Evolutionary conservation across 2,888 invertebrate species (phyloP).

Genomic region (Tanypteryx hageni): DNA sequence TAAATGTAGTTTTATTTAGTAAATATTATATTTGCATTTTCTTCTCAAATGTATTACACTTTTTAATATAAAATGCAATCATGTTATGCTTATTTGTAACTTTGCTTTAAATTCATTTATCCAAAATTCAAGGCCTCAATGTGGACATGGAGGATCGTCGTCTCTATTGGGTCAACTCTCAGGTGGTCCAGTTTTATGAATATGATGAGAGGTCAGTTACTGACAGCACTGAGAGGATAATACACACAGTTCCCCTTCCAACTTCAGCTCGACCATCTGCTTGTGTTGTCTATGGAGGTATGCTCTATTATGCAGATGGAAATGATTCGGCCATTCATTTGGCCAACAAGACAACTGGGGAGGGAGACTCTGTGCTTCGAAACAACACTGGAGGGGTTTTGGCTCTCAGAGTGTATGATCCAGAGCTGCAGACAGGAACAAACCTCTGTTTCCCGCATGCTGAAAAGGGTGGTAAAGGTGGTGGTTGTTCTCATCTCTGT

Average conservation of each 20-base stretch:
- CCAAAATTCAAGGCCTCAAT: constrained; percentile 77
- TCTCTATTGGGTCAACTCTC: constrained; percentile 85
- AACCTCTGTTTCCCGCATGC: constrained; percentile 79
- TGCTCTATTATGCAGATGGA: constrained; percentile 83
- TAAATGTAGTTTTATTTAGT: not conserved
- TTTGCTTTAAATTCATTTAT: constrained; percentile 53
- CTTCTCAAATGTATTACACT: too few relatives aligned
- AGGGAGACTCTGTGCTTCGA: constrained; percentile 76
- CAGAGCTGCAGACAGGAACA: constrained; percentile 79
- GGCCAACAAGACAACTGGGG: constrained; percentile 80
- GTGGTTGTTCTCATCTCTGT: constrained; percentile 86
- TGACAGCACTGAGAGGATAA: constrained; percentile 67
- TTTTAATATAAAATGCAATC: not conserved
- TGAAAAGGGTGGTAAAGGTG: constrained; percentile 69
- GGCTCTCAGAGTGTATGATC: constrained; percentile 85
- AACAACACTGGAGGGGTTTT: constrained; percentile 82
- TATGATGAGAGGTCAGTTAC: constrained; percentile 72
- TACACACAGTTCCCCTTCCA: constrained; percentile 70
- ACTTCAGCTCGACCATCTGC: constrained; percentile 79
- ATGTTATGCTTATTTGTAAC: constrained; percentile 18
- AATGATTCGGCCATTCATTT: constrained; percentile 80
- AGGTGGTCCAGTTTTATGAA: constrained; percentile 81
- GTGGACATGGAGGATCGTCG: constrained; percentile 79
- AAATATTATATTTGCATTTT: too few relatives aligned
- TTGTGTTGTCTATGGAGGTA: constrained; percentile 81